Evolutionary conservation across 2,113 vertebrate genomes (phyloP), one percentile per base, ranked within the genome.

Genomic region (Poecile atricapillus): DNA sequence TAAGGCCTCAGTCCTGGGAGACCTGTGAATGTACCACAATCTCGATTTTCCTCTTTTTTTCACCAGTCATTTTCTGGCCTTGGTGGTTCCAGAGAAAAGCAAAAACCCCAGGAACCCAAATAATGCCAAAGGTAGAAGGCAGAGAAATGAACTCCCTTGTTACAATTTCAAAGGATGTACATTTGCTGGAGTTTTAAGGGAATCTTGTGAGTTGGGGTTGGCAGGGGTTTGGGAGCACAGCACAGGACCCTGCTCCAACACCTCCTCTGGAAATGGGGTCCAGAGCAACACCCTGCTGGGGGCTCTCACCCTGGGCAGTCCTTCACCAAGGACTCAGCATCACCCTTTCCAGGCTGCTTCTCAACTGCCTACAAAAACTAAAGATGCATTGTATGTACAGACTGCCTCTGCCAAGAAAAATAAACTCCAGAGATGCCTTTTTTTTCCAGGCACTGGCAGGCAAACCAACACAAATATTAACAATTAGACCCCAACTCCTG

Each of bases 321-420:
- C 82, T 82, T 92, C 80, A 44, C 33, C 44, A 4, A 12, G 5
- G 67, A 44, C 87, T 93, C 96, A 88, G 25, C 60, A 87, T 65
- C 76, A 50, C 86, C 56, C 1, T 53, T 90, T 69, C 86, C 88
- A 95, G 83, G 86, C 93, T 76, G 92, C 2, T 92, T 92, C 68
- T 84, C 73, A 78, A 67, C 56, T 64, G 67, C 44, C 37, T 65
- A 65, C 60, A 87, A 64, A 92, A 82, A 90, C 90, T 76, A 75
- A 95, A 89, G 96, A 78, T 94, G 93, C 83, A 90, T 92, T 96
- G 92, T 96, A 76, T 33, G 62, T 7, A 56, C 64, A 3, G 7
- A 2, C 73, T 27, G 87, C 82, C 85, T 59, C 49, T 90, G 96
- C 96, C 96, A 97, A 96, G 69, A 52, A 15, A 97, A 97, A 96